A percentile compares a stretch with the other conserved stretches of the same genome.
These are phyloP conservation scores for Bothrops jararaca DNA, from an alignment of 2,113 vertebrate genomes.

Conservation along the genomic window DNA sequence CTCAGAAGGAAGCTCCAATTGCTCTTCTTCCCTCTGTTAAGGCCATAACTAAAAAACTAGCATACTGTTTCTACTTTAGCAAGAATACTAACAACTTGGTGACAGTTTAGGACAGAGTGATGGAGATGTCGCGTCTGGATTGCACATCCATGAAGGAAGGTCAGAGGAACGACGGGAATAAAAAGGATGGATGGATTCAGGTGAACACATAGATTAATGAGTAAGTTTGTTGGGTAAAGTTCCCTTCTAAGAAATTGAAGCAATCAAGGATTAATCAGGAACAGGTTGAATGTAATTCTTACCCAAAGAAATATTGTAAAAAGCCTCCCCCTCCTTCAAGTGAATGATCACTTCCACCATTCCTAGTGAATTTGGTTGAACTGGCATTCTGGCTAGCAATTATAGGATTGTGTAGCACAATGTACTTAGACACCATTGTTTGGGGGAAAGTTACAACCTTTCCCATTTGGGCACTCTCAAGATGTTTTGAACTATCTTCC, in stretches of 20 bases:
- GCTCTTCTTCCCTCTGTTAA: background rate
- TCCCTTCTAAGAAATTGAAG: background rate
- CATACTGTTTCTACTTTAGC: constrained; percentile 11
- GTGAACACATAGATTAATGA: constrained; percentile 8
- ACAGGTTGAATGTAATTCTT: background rate
- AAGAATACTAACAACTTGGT: constrained; percentile 27
- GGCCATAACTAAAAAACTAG: background rate
- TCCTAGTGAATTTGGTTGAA: background rate
- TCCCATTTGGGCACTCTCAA: background rate
- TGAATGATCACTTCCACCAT: background rate
- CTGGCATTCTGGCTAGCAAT: background rate
- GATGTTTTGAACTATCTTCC: background rate
- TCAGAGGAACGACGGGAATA: constrained; percentile 9
- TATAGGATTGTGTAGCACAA: background rate
- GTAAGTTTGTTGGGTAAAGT: background rate
- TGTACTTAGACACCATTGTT: background rate
- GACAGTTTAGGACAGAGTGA: constrained; percentile 26
- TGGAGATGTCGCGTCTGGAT: constrained; percentile 9
- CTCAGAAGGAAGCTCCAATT: background rate
- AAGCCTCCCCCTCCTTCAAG: background rate
- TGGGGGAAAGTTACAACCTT: background rate
- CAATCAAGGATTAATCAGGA: background rate
- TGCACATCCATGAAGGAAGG: constrained; percentile 31
- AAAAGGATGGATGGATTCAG: constrained; percentile 13
- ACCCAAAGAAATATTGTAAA: background rate